These are phyloP conservation scores for Macropodus opercularis DNA, from an alignment of 2,797 vertebrate species.

Conservation along the genomic window DNA sequence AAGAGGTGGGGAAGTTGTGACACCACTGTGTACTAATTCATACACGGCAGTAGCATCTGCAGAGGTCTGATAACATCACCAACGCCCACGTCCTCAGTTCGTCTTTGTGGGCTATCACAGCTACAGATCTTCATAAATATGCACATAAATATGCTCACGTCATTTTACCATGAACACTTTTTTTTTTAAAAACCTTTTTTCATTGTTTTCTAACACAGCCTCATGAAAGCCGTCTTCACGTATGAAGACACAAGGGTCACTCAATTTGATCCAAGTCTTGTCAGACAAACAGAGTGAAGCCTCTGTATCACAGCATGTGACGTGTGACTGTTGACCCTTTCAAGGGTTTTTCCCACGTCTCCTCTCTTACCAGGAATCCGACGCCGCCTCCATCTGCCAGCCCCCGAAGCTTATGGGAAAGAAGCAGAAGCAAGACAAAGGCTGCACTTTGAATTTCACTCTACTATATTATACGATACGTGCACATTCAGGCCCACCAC, in stretches of 20 bases:
- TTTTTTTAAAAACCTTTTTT: not conserved
- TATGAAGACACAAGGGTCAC: no score
- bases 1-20: conserved; percentile 6
- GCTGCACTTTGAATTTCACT: not conserved
- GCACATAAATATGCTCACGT: not conserved
- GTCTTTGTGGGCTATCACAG: conserved; percentile 14
- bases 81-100: not conserved
- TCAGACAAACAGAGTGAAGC: no score
- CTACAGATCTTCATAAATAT: conserved; percentile 14
- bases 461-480: no score
- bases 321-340: not conserved
- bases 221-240: not conserved
- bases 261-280: no score
- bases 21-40: not conserved
- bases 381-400: not conserved
- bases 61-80: conserved; percentile 57
- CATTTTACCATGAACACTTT: not conserved
- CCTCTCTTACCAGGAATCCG: conserved; percentile 21
- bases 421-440: conserved; percentile 7
- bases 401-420: conserved; percentile 22
- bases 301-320: no score
- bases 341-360: conserved; percentile 23
- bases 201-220: not conserved
- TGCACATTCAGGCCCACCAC: not conserved
- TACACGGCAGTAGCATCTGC: conserved; percentile 31